A percentile compares a stretch with the other conserved stretches of the same genome.
Conservation (phyloP, 2,888 invertebrate genomes). For the Eulithis prunata region DNA sequence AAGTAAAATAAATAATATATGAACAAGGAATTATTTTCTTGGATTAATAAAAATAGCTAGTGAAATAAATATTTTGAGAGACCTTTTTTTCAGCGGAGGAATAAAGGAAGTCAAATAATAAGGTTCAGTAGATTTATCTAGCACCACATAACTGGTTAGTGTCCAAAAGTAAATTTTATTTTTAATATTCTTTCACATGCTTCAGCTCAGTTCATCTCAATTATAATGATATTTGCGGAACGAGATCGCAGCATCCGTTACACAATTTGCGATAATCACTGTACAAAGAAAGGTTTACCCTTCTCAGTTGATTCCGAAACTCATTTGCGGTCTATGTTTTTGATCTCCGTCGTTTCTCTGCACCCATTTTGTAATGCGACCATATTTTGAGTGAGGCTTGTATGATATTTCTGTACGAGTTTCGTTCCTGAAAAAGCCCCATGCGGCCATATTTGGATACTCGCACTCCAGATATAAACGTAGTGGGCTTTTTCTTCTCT, state of each 20-base stretch:
- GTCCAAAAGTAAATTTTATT: not conserved
- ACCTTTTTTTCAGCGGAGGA: no score
- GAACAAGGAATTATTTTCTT: no score
- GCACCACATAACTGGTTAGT: no score
- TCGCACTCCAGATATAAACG: no score
- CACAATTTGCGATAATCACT: slow-evolving; percentile 76
- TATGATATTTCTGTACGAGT: not conserved
- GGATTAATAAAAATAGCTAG: no score
- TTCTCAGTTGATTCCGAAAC: slow-evolving; percentile 66
- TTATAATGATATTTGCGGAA: slow-evolving; percentile 60
- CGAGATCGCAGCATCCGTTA: slow-evolving; percentile 64
- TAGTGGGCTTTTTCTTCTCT: no score
- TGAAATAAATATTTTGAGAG: no score
- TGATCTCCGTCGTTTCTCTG: slow-evolving; percentile 64
- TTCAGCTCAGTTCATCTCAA: slow-evolving; percentile 33
- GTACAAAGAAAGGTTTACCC: slow-evolving; percentile 70
- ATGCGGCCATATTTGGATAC: no score
- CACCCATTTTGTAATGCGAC: slow-evolving; percentile 48
- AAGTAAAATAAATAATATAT: no score
- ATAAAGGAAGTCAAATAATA: no score
- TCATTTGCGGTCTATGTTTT: slow-evolving; percentile 77
- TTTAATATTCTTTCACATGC: not conserved
- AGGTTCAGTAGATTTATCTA: no score
- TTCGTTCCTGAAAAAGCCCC: no score
- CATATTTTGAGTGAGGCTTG: slow-evolving; percentile 26